Conservation (phyloP, 1,140 invertebrate species). For the Megalopta genalis region DNA sequence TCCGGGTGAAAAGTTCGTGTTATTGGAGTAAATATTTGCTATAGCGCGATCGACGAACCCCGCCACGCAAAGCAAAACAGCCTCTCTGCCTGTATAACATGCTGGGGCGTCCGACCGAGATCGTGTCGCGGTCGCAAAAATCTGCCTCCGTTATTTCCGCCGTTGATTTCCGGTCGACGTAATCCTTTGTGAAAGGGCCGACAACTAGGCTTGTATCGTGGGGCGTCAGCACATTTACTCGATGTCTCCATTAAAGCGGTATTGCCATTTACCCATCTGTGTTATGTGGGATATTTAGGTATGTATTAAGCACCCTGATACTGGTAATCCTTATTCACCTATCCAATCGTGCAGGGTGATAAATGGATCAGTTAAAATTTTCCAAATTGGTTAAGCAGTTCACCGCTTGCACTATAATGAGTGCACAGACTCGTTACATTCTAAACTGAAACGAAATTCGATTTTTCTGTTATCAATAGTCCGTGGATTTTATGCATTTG, state of each 20-base stretch:
- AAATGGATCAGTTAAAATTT: too few species aligned
- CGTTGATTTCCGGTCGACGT: not conserved
- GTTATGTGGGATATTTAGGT: too few species aligned
- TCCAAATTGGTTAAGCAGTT: too few species aligned
- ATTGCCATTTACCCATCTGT: too few species aligned
- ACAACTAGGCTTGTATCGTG: not conserved
- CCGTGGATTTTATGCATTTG: too few species aligned
- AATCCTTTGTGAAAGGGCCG: not conserved
- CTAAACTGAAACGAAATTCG: too few species aligned
- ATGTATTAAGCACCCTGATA: too few species aligned
- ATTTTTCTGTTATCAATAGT: too few species aligned
- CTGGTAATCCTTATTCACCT: too few species aligned
- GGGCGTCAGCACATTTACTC: not conserved
- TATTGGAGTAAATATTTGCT: conserved; percentile 26
- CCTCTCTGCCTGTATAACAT: not conserved
- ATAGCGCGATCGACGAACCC: not conserved
- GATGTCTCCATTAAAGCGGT: not conserved
- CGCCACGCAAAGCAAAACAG: not conserved
- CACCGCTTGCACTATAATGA: too few species aligned
- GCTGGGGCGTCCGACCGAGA: not conserved
- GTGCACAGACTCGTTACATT: too few species aligned
- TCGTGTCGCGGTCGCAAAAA: not conserved
- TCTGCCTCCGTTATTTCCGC: not conserved
- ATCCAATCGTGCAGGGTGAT: too few species aligned
- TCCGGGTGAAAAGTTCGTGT: not conserved